Evolutionary conservation across 2,888 invertebrate genomes (phyloP), one percentile per base, ranked within the genome.

Genomic region (Caenorhabditis japonica): DNA sequence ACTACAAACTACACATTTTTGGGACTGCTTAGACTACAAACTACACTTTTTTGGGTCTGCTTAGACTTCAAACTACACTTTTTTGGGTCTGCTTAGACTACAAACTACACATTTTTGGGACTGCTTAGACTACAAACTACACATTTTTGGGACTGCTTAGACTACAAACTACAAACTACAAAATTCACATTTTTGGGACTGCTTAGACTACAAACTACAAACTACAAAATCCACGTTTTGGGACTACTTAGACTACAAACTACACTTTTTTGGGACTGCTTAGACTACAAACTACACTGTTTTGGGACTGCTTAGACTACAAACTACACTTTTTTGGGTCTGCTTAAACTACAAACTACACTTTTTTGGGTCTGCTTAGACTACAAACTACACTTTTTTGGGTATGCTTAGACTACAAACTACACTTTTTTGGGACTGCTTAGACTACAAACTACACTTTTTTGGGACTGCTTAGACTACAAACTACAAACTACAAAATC

Each of bases 101-200:
- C n/a, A 19, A 27, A 1, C n/a, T 13, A 15, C 49, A n/a, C 19
- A 66, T 68, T 53, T 73, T 68, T 38, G 7, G n/a, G 8, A 30
- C 19, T 15, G 33, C 1, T 5, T 33, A n/a, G 21, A 25, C 33
- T 12, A 7, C n/a, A 19, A 27, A 1, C n/a, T 13, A 15, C 49
- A n/a, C 19, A 66, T 68, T 53, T 73, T 68, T 38, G 7, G n/a
- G 8, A 30, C 19, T 15, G 33, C 1, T 5, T 33, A n/a, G 21
- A 25, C 33, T 12, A 7, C n/a, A 19, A 27, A 1, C n/a, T 13
- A 15, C 49, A n/a, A 13, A 66, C 73, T n/a, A n/a, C n/a, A n/a
- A n/a, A n/a, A n/a, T n/a, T n/a, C n/a, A n/a, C n/a, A n/a, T n/a
- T n/a, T n/a, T n/a, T 21, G 7, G n/a, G 8, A 30, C 19, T 15